phyloP scores from a whole-genome alignment of 2,113 vertebrate genomes.

The Gyps fulvus region DNA sequence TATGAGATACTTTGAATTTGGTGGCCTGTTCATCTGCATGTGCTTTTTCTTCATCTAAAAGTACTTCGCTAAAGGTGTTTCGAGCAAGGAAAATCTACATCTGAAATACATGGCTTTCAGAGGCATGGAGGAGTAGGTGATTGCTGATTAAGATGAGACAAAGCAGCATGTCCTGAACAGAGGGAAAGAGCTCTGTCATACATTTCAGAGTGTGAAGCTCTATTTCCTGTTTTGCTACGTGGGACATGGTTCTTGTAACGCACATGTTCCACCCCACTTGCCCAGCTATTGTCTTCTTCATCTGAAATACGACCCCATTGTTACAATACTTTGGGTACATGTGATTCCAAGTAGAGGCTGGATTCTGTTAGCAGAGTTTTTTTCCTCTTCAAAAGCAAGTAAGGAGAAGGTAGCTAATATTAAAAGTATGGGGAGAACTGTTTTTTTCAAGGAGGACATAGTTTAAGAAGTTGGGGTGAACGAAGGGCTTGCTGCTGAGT shows the following conservation, averaged over 20 bases:
- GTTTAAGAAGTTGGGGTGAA: not conserved
- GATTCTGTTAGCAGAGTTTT: not conserved
- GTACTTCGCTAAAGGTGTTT: not conserved
- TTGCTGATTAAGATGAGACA: not conserved
- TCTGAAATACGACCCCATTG: not conserved
- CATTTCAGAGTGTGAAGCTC: not conserved
- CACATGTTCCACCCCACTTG: not conserved
- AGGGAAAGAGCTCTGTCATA: not conserved
- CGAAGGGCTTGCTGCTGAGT: not conserved
- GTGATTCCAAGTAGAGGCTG: not conserved
- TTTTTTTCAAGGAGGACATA: not conserved
- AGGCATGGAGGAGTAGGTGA: not conserved
- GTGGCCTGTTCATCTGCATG: not conserved
- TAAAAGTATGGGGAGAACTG: not conserved
- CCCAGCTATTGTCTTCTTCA: not conserved
- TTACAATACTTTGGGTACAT: not conserved
- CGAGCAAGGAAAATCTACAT: accelerated
- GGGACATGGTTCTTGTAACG: not conserved
- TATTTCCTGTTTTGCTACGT: not conserved
- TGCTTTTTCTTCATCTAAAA: not conserved
- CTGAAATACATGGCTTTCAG: not conserved
- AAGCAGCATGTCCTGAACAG: not conserved
- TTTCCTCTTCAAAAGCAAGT: not conserved
- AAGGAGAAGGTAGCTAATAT: not conserved
- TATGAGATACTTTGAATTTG: not conserved